A percentile compares a stretch with the other conserved stretches of the same genome.
These are phyloP conservation scores for Alviniconcha strummeri DNA, from an alignment of 2,888 invertebrate genomes.

Conservation along the genomic window DNA sequence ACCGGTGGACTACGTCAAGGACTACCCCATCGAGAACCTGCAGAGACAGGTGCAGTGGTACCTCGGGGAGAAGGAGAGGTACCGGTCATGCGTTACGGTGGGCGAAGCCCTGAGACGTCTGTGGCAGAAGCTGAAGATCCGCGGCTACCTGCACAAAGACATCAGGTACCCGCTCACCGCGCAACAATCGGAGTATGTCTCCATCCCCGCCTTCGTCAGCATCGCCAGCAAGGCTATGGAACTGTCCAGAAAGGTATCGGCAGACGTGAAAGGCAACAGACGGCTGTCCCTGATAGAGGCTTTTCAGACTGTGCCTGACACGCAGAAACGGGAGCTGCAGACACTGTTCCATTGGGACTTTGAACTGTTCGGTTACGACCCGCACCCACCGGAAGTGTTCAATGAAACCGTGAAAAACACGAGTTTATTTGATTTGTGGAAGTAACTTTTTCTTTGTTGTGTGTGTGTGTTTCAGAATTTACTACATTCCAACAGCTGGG, in stretches of 20 bases:
- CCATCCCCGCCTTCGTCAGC: not conserved
- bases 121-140: conserved; percentile 19
- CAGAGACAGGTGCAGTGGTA: not conserved
- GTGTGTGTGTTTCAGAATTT: no score
- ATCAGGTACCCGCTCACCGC: not conserved
- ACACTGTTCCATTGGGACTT: conserved; percentile 1
- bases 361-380: conserved; percentile 8
- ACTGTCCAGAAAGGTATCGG: not conserved
- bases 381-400: not conserved
- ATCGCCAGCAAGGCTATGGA: not conserved
- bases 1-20: not conserved
- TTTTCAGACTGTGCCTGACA: not conserved
- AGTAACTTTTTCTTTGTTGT: no score
- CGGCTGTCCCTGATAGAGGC: not conserved
- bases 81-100: not conserved
- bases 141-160: not conserved
- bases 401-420: no score
- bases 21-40: not conserved
- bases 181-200: not conserved
- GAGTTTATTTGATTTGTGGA: no score
- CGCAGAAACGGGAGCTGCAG: not conserved
- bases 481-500: no score
- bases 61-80: not conserved
- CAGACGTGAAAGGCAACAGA: not conserved
- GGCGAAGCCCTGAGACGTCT: conserved; percentile 5